Percentiles rank a stretch among this genome's conserved stretches.
Evolutionary conservation across 2,888 invertebrate genomes (phyloP).

Genomic region (Meiosimyza platycephala): DNA sequence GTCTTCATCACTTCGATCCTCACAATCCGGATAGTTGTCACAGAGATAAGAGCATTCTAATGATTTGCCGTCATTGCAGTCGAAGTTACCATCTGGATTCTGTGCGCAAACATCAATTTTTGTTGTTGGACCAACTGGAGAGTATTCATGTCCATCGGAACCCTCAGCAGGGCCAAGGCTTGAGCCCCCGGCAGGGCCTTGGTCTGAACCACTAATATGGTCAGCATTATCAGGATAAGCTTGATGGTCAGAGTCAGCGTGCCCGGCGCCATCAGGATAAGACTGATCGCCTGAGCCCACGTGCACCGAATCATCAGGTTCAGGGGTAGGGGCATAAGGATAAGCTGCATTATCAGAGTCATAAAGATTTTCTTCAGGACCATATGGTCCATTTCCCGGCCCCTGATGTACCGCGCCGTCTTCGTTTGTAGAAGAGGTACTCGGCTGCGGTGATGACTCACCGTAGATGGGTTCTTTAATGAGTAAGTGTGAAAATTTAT

Average conservation of each 20-base stretch:
- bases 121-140: not conserved
- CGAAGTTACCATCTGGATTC: slow-evolving; percentile 37
- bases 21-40: slow-evolving; percentile 40
- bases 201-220: too few species aligned
- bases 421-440: too few species aligned
- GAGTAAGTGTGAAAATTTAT: too few species aligned
- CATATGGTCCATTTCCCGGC: too few species aligned
- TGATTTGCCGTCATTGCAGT: slow-evolving; percentile 33
- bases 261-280: not conserved
- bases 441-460: too few species aligned
- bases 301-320: not conserved
- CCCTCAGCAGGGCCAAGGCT: not conserved
- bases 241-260: not conserved
- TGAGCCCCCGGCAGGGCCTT: too few species aligned
- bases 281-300: not conserved
- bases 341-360: slow-evolving; percentile 3
- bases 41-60: slow-evolving; percentile 39
- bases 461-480: too few species aligned
- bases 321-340: not conserved
- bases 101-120: slow-evolving; percentile 31
- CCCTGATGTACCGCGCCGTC: too few species aligned
- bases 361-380: too few species aligned
- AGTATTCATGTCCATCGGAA: not conserved
- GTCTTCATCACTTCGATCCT: slow-evolving; percentile 42
- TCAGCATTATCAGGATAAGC: not conserved